Evolutionary conservation across 2,113 vertebrate genomes (phyloP).

Genomic region (Gobio gobio): DNA sequence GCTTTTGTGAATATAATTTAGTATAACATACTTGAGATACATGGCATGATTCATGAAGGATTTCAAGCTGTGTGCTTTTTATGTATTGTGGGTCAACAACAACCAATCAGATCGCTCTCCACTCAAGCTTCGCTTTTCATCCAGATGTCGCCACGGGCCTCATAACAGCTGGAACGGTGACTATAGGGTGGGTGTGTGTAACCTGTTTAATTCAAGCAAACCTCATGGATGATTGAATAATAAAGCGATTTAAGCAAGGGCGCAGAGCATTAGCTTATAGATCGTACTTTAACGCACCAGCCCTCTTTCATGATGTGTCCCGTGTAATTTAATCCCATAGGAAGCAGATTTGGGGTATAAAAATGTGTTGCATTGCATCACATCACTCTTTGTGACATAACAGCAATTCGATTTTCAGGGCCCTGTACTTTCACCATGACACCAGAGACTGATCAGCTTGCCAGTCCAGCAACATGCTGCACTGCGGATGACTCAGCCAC

Average conservation of each 20-base stretch:
- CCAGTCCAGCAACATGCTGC: constrained; percentile 56
- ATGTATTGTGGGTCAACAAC: background rate
- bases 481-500: constrained; percentile 69
- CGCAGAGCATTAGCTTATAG: background rate
- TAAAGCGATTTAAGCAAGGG: background rate
- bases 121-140: background rate
- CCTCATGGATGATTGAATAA: background rate
- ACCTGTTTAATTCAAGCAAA: constrained; percentile 6
- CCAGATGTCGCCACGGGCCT: constrained; percentile 26
- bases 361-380: constrained; percentile 11
- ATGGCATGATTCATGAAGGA: background rate
- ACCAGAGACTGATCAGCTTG: constrained; percentile 51
- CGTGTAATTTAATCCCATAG: background rate
- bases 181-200: background rate
- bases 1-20: background rate
- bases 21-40: background rate
- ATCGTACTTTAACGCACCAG: background rate
- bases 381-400: constrained; percentile 38
- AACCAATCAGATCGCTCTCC: background rate
- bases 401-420: constrained; percentile 27
- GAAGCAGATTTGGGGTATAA: background rate
- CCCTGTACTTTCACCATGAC: constrained; percentile 49
- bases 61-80: background rate
- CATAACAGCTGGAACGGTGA: constrained; percentile 20
- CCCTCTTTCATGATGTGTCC: constrained; percentile 8